A percentile compares a stretch with the other conserved stretches of the same genome.
These are phyloP conservation scores for Trichechus manatus DNA, from an alignment of 2,113 vertebrate genomes.

Conservation along the genomic window DNA sequence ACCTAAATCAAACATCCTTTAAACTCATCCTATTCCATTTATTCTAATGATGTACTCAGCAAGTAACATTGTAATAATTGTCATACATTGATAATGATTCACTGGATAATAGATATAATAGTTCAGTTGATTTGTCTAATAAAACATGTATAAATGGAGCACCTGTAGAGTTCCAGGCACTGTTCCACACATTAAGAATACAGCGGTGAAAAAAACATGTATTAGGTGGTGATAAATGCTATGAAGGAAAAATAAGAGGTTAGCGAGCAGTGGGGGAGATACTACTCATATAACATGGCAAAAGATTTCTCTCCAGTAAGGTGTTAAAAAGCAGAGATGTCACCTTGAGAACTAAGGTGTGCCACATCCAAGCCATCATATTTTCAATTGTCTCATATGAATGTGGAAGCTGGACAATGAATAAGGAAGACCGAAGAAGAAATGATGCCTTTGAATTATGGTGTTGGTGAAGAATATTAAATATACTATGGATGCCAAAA, in stretches of 20 bases:
- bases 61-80: neutral
- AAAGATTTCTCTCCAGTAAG: neutral
- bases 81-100: neutral
- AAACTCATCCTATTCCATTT: neutral
- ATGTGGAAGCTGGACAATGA: too few relatives aligned
- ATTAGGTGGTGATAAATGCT: neutral
- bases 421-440: too few relatives aligned
- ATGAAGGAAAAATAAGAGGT: neutral
- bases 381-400: too few relatives aligned
- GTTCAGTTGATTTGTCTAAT: neutral
- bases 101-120: neutral
- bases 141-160: neutral
- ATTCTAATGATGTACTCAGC: neutral
- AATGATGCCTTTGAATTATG: too few relatives aligned
- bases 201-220: neutral
- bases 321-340: neutral
- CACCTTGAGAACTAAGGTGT: too few relatives aligned
- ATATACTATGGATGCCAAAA: too few relatives aligned
- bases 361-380: too few relatives aligned
- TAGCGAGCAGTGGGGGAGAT: neutral
- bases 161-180: neutral
- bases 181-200: neutral
- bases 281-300: neutral
- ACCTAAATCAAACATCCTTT: neutral
- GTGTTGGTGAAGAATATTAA: too few relatives aligned